Percentiles rank a stretch among this genome's conserved stretches.
Conservation (phyloP, 2,113 vertebrate species). For the Sinocyclocheilus anshuiensis region DNA sequence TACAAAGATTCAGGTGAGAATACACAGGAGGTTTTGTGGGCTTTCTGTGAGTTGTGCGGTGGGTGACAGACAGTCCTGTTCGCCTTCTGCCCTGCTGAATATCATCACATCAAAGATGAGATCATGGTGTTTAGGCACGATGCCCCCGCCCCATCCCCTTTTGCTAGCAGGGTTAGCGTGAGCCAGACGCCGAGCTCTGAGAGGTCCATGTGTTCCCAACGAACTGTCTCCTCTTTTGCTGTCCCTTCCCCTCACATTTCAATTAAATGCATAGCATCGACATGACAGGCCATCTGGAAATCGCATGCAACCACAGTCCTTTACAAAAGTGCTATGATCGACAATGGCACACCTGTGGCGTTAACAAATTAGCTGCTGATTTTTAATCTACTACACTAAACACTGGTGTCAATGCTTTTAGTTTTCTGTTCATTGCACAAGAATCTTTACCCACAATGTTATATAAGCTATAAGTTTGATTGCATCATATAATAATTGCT, state of each 20-base stretch:
- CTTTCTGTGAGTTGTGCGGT: conserved; percentile 13
- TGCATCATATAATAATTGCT: too few relatives aligned
- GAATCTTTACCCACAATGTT: background rate
- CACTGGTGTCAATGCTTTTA: background rate
- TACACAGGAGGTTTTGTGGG: background rate
- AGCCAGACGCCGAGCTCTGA: conserved; percentile 4
- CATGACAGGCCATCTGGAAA: conserved; percentile 40
- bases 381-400: background rate
- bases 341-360: background rate
- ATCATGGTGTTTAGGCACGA: conserved; percentile 19
- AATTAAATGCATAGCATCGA: conserved; percentile 40
- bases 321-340: background rate
- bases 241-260: conserved; percentile 20
- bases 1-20: background rate
- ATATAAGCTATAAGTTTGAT: too few relatives aligned
- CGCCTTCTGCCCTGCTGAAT: conserved; percentile 26
- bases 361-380: background rate
- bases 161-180: background rate
- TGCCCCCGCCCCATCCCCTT: background rate
- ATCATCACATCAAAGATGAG: conserved; percentile 40
- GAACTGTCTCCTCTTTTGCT: conserved; percentile 39
- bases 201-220: background rate
- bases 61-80: background rate
- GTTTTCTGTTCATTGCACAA: background rate
- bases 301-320: background rate